These are phyloP conservation scores for Notamacropus eugenii DNA, from an alignment of 2,797 vertebrate species.

Conservation along the genomic window DNA sequence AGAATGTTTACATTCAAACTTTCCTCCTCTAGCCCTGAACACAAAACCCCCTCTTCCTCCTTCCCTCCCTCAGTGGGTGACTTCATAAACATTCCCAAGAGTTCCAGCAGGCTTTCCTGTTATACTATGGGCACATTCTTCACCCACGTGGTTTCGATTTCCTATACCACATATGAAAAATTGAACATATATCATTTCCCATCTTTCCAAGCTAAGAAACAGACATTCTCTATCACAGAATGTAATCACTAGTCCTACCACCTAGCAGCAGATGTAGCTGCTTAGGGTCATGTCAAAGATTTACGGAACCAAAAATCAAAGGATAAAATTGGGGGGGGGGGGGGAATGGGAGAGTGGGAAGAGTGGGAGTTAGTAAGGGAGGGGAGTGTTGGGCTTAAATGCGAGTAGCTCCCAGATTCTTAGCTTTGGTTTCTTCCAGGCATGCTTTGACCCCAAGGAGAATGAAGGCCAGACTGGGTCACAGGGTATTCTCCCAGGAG, in stretches of 20 bases:
- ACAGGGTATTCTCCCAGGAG: background rate
- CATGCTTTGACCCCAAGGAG: background rate
- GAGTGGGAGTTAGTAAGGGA: background rate
- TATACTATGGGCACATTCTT: background rate
- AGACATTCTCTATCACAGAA: background rate
- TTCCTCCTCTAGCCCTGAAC: background rate
- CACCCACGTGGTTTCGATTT: background rate
- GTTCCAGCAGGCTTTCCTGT: background rate
- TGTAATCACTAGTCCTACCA: background rate
- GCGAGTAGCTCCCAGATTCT: background rate
- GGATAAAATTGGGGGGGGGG: background rate
- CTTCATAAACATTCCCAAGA: slow-evolving; percentile 6
- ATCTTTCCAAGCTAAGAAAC: background rate
- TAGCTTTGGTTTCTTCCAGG: background rate
- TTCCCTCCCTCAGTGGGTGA: background rate
- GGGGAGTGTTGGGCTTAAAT: background rate
- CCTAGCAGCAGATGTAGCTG: background rate
- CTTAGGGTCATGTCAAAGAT: background rate
- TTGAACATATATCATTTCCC: background rate
- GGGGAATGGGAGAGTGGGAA: background rate
- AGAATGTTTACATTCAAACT: background rate
- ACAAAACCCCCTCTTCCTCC: background rate
- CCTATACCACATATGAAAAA: background rate
- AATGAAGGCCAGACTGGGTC: background rate
- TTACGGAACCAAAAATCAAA: background rate